Base-by-base conservation (phyloP, 2,888 invertebrate genomes). In the Glyphotaelius pellucidus region DNA sequence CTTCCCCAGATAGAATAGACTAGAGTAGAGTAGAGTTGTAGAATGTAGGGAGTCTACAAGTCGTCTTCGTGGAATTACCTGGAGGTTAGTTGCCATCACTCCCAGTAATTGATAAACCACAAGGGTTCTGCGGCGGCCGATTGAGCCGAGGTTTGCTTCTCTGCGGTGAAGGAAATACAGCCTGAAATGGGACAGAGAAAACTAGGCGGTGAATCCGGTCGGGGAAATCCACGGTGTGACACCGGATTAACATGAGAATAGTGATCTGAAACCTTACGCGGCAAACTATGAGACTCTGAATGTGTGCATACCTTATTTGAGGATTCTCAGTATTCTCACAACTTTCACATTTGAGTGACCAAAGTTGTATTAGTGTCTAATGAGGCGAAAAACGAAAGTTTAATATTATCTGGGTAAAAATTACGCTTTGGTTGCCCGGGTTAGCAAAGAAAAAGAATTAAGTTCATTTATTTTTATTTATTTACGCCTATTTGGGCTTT, bases 101-200 rank as follows among this genome's bases (percentile, higher is more conserved):
- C 32, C 12, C 83, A 83, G 35, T 83, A 83, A 83, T 83, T 83
- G 83, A 83, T 83, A 83, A 83, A 83, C 83, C 83, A 32, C 83
- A 32, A 32, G 19, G 32, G 25, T 83, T 83, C 19, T 38, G 35
- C 35, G 38, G 83, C 38, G 32, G 35, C 83, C 83, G 31, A 32
- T 83, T 14, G 83, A 31, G 35, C 32, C 11, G 15, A 35, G 83
- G 35, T 25, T 35, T 83, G 25, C 35, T 14, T 32, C 15, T 31
- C 35, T 35, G 83, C 9, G 83, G 83, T 19, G 25, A 35, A 15
- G 32, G 25, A 32, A 83, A 31, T 83, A 67, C n/a, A n/a, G 67
- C 67, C 67, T 67, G 67, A n/a, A n/a, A 67, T n/a, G 25, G n/a
- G 67, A 67, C 67, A 67, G 25, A 9, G 67, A 67, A 67, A 67